Percentiles rank a stretch among this genome's conserved stretches.
Evolutionary conservation across 2,113 vertebrate genomes (phyloP).

Genomic region (Clarias batrachus): DNA sequence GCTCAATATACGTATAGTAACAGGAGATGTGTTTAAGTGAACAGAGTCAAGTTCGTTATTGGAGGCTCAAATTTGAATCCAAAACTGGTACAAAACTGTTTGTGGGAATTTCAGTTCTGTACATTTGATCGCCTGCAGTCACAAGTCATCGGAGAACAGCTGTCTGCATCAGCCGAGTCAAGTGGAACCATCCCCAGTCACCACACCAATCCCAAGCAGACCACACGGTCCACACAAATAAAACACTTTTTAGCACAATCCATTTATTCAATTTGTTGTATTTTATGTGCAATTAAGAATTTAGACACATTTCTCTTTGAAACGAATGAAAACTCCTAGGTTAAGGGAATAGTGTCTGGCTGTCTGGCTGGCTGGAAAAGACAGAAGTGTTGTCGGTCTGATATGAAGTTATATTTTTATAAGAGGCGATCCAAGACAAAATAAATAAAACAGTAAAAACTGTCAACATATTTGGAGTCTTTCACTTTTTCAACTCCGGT

Average conservation of each 20-base stretch:
- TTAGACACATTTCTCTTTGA: not conserved
- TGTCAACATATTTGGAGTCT: not conserved
- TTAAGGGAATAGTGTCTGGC: not conserved
- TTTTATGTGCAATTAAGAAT: not conserved
- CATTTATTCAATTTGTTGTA: not conserved
- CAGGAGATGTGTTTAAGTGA: too few relatives aligned
- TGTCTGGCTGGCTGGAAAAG: not conserved
- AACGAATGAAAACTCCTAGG: not conserved
- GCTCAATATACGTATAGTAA: too few relatives aligned
- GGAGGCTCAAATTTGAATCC: too few relatives aligned
- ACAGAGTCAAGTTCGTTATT: too few relatives aligned
- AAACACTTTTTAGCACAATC: not conserved
- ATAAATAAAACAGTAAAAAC: not conserved
- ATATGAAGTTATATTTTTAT: not conserved
- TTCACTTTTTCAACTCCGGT: not conserved
- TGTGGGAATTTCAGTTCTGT: too few relatives aligned
- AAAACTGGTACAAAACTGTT: too few relatives aligned
- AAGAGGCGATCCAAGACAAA: not conserved
- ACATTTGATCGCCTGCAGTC: too few relatives aligned
- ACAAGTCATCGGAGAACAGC: too few relatives aligned
- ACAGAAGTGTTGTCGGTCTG: not conserved
- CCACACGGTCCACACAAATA: not conserved
- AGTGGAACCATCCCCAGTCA: too few relatives aligned
- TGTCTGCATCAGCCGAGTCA: too few relatives aligned
- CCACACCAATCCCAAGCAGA: too few relatives aligned